Base-by-base conservation (phyloP, 2,113 vertebrate species). In the Pica pica region DNA sequence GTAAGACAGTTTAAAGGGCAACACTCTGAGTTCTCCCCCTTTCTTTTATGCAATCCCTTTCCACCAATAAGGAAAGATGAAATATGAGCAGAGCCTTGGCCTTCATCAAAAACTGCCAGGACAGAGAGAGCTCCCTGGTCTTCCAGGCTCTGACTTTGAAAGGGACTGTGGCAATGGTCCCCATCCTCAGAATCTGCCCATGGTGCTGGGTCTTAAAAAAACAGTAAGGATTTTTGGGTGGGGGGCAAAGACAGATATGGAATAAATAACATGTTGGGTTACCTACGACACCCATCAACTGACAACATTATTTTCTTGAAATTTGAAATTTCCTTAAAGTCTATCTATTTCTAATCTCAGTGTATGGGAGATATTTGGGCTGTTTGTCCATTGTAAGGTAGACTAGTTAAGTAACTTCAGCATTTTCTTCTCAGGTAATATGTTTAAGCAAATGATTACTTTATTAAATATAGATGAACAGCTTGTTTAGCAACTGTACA, bases 191-290 rank as follows among this genome's bases (percentile, higher is more conserved):
- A 52, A 44, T 77, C 61, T 68, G 46, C 4, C 17, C 9, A 4
- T 33, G 18, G 14, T 0, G 0, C 9, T 7, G 17, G 13, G 22
- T 7, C 63, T 44, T 44, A 12, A 86, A 50, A 77, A 52, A 6
- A 20, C 2, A 37, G 14, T 5, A 44, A 52, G 0, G 0, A 6
- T 4, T 67, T 74, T 57, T 41, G 5, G 7, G 23, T 7, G 7
- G 7, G 9, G 17, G 7, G 21, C 8, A 76, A 13, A 67, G 13
- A 35, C 19, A 44, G 31, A 42, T 42, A 27, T 7, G 6, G 17
- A 59, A 59, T 12, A 37, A 59, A 44, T 23, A 68, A 31, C 3
- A 35, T 5, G 9, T 27, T 44, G 7, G 6, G 27, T 44, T 59
- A 37, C 53, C 11, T 17, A 22, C 0, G 1, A 22, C 7, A 50